Base-by-base conservation (phyloP, 2,888 invertebrate genomes). In the Apeira syringaria region DNA sequence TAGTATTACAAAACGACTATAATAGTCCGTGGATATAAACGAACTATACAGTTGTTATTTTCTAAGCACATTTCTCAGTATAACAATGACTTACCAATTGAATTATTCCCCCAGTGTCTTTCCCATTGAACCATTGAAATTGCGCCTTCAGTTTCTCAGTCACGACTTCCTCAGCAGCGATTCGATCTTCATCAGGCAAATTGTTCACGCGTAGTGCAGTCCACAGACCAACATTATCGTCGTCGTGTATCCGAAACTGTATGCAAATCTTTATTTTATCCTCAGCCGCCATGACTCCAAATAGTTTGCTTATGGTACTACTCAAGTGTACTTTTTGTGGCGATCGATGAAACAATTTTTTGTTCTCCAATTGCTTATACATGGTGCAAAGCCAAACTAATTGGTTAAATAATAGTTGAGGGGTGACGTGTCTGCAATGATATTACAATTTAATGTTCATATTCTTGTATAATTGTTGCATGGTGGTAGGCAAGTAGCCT, bases 301-400 rank as follows among this genome's bases (percentile, higher is more conserved):
- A 84, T n/a, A 86, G 45, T 26, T 59, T 56, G 5, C 50, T 50
- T 10, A 88, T 63, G 0, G 72, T 72, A 12, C 63, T 48, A 1
- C 55, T 50, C 6, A 90, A 36, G 24, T 83, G 68, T 0, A 70
- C 41, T 51, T 63, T 55, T 63, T 85, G 88, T 0, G 82, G 83
- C 0, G 80, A 81, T 10, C 59, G 35, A 0, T 18, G 2, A 30
- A 86, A 82, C 27, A 59, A 24, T 7, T 24, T 24, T 2, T 67
- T 53, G 0, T 34, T 47, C 39, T 75, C 69, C 2, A 85, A 40
- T 24, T 64, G 73, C 48, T 77, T 65, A 40, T 81, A 82, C 2
- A 70, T 67, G 38, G 68, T 64, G 49, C 80, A 68, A 1, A 88
- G 54, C 30, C 64, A 70, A 27, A 59, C 36, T 4, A 80, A 35